These are phyloP conservation scores for Canis aureus DNA, from an alignment of 2,113 vertebrate species.

Conservation along the genomic window DNA sequence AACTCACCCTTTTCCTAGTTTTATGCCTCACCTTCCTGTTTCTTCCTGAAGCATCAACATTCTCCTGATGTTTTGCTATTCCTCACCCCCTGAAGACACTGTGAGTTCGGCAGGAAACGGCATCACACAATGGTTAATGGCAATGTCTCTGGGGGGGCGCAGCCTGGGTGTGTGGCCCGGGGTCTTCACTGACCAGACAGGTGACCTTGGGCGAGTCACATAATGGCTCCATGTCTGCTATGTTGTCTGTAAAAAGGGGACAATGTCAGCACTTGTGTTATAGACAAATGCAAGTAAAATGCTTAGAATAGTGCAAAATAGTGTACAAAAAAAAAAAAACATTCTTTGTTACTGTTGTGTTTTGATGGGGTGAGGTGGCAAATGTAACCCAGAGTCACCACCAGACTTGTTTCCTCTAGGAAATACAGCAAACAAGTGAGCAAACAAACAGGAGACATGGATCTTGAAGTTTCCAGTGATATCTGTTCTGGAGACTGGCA, in stretches of 20 bases:
- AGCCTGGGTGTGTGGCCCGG: neutral
- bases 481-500: neutral
- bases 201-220: neutral
- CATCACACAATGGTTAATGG: neutral
- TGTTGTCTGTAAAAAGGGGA: neutral
- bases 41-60: neutral
- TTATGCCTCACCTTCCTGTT: neutral
- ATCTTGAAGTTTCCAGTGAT: neutral
- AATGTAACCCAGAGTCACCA: neutral
- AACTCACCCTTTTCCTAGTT: neutral
- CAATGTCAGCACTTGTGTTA: neutral
- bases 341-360: neutral
- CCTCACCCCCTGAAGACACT: neutral
- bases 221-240: neutral
- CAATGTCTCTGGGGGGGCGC: neutral
- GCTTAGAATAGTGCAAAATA: neutral
- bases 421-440: neutral
- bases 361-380: neutral
- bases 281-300: neutral
- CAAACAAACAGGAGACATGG: neutral
- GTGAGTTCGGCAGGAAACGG: neutral
- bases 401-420: neutral
- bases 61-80: neutral
- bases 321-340: neutral
- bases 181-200: neutral